Evolutionary conservation across 1,140 invertebrate genomes (phyloP), one percentile per base, ranked within the genome.

Genomic region (Ostrea edulis): DNA sequence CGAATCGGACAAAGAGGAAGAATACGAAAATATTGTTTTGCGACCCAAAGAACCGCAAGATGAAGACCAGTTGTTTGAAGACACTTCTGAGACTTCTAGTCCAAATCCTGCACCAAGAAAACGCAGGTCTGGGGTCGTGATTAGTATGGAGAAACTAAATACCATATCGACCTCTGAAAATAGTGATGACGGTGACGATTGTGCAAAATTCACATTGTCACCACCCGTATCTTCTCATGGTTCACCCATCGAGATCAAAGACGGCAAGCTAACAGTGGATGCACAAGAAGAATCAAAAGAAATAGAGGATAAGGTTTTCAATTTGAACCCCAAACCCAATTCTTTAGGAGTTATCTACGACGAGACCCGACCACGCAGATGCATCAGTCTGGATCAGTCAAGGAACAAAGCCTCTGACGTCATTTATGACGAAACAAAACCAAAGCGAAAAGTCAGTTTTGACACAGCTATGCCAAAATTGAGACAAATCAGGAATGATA

Each of bases 371-470:
- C 83, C 83, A 12, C 83, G 54, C 17, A 51, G 82, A 62, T n/a
- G 53, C n/a, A 81, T 35, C 4, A 81, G 44, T 35, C 44, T 22
- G 3, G 71, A 81, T 85, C 25, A 20, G 12, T 35, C 14, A 20
- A 14, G 12, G 22, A 9, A 85, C 9, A 85, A 85, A 58, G 22
- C 54, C 8, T 58, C 52, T 85, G 53, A 85, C 53, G 55, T 85
- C 20, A 55, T 35, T 25, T 58, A 85, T 54, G 83, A 85, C 83
- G 53, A 58, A 85, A 55, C 53, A 29, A 85, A 85, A 54, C 83
- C 87, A 22, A 88, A 88, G 8, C 84, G 87, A 82, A 88, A 88
- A 88, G 87, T 88, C 7, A 88, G 87, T 88, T 88, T 88, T 62
- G 87, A 88, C 83, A 88, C 58, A 20, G 84, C n/a, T 14, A 71